A percentile compares a stretch with the other conserved stretches of the same genome.
Evolutionary conservation across 2,797 vertebrate genomes (phyloP).

Genomic region (Myiotriccus ornatus): DNA sequence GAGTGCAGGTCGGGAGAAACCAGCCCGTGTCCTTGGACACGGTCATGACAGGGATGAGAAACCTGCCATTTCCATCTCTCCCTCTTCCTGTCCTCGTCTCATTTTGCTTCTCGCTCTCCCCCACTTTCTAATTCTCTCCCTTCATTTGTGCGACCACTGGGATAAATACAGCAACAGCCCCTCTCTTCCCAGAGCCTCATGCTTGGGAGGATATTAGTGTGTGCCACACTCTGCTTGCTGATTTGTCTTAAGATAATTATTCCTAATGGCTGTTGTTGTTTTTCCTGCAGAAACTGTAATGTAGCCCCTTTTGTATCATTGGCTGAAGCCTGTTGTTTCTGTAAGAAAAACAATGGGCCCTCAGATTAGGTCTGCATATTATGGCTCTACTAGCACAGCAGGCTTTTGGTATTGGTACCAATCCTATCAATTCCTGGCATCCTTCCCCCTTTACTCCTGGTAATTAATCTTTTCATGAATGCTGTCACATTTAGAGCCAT

Average conservation of each 20-base stretch:
- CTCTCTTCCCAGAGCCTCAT: slow-evolving; percentile 25
- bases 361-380: slow-evolving; percentile 79
- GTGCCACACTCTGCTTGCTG: slow-evolving; percentile 21
- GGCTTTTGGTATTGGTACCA: slow-evolving; percentile 78
- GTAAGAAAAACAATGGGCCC: slow-evolving; percentile 75
- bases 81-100: not conserved
- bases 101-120: not conserved
- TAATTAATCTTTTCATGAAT: slow-evolving; percentile 84
- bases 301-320: slow-evolving; percentile 72
- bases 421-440: slow-evolving; percentile 83
- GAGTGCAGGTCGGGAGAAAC: not conserved
- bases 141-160: not conserved
- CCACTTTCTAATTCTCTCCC: not conserved
- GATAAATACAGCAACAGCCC: slow-evolving; percentile 34
- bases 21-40: fast-evolving
- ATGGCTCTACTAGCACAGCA: slow-evolving; percentile 78
- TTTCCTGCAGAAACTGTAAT: slow-evolving; percentile 74
- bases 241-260: slow-evolving; percentile 72
- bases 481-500: slow-evolving; percentile 77
- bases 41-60: not conserved
- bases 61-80: not conserved
- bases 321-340: slow-evolving; percentile 78
- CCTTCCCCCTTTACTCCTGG: slow-evolving; percentile 77
- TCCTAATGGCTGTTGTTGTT: slow-evolving; percentile 74
- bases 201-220: slow-evolving; percentile 55